These are phyloP conservation scores for Hystrix brachyura DNA, from an alignment of 2,113 vertebrate species.

Conservation along the genomic window DNA sequence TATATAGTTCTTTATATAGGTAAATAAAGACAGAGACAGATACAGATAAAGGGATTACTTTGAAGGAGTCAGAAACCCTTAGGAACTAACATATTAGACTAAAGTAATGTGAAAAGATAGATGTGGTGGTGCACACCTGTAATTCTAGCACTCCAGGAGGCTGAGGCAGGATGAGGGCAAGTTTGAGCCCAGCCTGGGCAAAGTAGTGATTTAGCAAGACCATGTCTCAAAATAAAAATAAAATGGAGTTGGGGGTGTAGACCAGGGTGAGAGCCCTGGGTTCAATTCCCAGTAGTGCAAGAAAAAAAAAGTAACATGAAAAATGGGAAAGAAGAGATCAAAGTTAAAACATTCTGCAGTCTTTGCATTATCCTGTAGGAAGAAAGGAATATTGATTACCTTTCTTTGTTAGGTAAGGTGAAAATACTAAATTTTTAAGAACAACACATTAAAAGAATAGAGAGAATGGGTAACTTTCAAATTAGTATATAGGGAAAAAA, in stretches of 20 bases:
- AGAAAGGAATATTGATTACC: constrained; percentile 62
- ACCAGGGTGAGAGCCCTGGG: background rate
- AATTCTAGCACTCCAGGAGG: background rate
- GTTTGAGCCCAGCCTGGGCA: background rate
- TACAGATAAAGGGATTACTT: background rate
- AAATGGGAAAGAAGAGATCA: constrained; percentile 36
- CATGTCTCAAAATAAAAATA: background rate
- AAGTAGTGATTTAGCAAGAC: background rate
- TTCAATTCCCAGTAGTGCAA: background rate
- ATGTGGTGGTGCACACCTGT: background rate
- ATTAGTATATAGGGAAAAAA: background rate
- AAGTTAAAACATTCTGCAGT: constrained; percentile 37
- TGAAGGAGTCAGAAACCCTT: background rate
- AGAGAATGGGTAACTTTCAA: constrained; percentile 57
- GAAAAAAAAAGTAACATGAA: background rate
- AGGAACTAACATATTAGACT: constrained; percentile 41
- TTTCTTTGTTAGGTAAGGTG: constrained; percentile 41
- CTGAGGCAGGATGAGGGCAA: background rate
- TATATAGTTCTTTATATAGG: background rate
- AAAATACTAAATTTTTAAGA: constrained; percentile 68
- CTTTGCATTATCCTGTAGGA: constrained; percentile 59
- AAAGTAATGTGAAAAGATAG: background rate
- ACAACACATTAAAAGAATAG: constrained; percentile 53
- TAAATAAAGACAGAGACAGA: background rate
- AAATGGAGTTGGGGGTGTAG: background rate